Conservation (phyloP, 2,888 invertebrate genomes). For the Apodemia mormo region DNA sequence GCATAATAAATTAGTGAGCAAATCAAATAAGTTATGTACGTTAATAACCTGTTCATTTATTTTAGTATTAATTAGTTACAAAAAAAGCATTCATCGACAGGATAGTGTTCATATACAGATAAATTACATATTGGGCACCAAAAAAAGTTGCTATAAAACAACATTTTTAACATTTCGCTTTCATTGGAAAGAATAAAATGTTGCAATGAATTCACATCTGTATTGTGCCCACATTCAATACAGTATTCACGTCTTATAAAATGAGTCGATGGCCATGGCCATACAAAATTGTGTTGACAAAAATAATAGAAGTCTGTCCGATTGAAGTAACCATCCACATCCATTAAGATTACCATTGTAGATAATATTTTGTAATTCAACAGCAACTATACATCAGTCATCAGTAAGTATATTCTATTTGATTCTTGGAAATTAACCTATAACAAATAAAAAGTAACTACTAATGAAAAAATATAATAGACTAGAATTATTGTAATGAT, state of each 20-base stretch:
- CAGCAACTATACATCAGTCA: neutral
- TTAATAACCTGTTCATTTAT: too few relatives aligned
- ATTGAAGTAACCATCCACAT: conserved; percentile 11
- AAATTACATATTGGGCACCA: conserved; percentile 20
- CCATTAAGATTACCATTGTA: conserved; percentile 18
- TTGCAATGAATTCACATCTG: conserved; percentile 7
- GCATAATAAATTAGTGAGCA: neutral
- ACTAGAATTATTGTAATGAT: neutral
- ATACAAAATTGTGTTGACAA: conserved; percentile 9
- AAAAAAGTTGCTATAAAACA: conserved; percentile 10
- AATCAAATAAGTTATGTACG: neutral
- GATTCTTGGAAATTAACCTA: conserved; percentile 7
- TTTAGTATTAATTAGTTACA: conserved; percentile 18
- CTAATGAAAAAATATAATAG: too few relatives aligned
- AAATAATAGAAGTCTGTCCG: conserved; percentile 14
- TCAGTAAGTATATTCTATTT: conserved; percentile 3
- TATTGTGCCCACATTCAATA: conserved; percentile 14
- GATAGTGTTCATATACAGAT: conserved; percentile 21
- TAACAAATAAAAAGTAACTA: conserved; percentile 9
- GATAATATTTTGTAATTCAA: conserved; percentile 10
- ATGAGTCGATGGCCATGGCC: conserved; percentile 20
- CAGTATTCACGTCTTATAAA: conserved; percentile 19
- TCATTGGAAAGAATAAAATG: conserved; percentile 21
- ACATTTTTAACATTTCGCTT: conserved; percentile 11
- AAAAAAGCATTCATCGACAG: conserved; percentile 17